Conservation (phyloP, 2,797 vertebrate species). For the Harpagifer antarcticus region DNA sequence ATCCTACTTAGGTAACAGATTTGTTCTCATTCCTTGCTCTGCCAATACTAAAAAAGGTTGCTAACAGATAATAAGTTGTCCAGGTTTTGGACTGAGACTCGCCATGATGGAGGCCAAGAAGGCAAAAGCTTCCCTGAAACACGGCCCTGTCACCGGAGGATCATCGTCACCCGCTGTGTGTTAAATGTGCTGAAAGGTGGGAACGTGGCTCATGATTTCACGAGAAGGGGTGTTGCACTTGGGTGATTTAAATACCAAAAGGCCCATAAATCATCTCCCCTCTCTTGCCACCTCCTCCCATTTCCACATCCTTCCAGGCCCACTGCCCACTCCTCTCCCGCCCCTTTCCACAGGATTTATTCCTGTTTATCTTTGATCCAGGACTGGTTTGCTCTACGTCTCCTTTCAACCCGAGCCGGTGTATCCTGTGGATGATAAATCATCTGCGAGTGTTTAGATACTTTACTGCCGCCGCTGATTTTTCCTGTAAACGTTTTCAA, state of each 20-base stretch:
- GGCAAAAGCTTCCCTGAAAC: conserved; percentile 33
- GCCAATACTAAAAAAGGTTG: conserved; percentile 54
- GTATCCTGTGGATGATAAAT: conserved; percentile 79
- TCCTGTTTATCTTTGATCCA: conserved; percentile 85
- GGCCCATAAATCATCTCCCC: conserved; percentile 77
- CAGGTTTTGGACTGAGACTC: conserved; percentile 57
- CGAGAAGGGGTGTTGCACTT: conserved; percentile 61
- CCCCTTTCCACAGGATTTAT: conserved; percentile 76
- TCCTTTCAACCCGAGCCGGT: conserved; percentile 74
- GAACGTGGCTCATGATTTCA: conserved; percentile 69
- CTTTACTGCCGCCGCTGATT: conserved; percentile 73
- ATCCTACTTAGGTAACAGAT: too few species aligned
- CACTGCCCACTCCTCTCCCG: conserved; percentile 44
- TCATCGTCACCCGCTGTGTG: conserved; percentile 70
- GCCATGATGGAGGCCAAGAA: conserved; percentile 36
- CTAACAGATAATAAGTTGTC: conserved; percentile 64
- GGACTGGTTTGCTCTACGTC: conserved; percentile 71
- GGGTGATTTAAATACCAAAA: conserved; percentile 80
- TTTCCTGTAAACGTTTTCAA: conserved; percentile 77
- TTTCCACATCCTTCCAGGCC: conserved; percentile 74
- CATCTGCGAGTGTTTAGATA: conserved; percentile 79
- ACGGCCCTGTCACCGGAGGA: conserved; percentile 53
- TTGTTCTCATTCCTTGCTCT: conserved; percentile 47
- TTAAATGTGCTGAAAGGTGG: conserved; percentile 68
- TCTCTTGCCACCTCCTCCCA: conserved; percentile 65